Base-by-base conservation (phyloP, 1,140 invertebrate genomes). In the Aphelenchoides besseyi region DNA sequence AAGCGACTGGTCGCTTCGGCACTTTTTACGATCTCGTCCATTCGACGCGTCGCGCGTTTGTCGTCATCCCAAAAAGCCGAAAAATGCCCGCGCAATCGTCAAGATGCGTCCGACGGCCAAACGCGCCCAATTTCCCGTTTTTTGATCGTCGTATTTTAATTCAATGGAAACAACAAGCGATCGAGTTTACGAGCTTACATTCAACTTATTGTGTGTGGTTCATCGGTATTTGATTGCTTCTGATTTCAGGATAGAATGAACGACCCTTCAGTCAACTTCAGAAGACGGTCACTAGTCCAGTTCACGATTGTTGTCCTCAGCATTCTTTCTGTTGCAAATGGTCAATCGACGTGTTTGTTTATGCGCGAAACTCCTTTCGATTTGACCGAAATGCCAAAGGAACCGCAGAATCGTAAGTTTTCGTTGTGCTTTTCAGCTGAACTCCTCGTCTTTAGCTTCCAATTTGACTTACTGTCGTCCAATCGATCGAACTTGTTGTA, bases 341-440 rank as follows among this genome's bases (percentile, higher is more conserved):
- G 5, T 28, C 63, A 66, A 66, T 66, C 63, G 1, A 32, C 63
- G 30, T 66, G 63, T 37, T 33, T 1, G 36, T 66, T 66, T 30
- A 66, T 66, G 63, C 30, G 36, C 30, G 32, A 66, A 12, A 66
- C 63, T 18, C 63, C 63, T 23, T 66, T 36, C 32, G 63, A 66
- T 53, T 35, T 66, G 8, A 23, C 12, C 2, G 1, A 29, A 23
- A 66, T 66, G 63, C 63, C 63, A 0, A 3, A 37, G n/a, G 63
- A 66, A 32, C 63, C 63, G 12, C 36, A 32, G 36, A 29, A 16
- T 18, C 28, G 63, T 66, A 1, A 61, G 59, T 61, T 61, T 36
- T 52, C 16, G 18, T 2, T 9, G 9, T 59, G 8, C 8, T 59
- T 64, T 52, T 64, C 33, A 5, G 36, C 62, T 59, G 5, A 64